These are phyloP conservation scores for Delichon dasypus DNA, from an alignment of 2,797 vertebrate species.

Conservation along the genomic window DNA sequence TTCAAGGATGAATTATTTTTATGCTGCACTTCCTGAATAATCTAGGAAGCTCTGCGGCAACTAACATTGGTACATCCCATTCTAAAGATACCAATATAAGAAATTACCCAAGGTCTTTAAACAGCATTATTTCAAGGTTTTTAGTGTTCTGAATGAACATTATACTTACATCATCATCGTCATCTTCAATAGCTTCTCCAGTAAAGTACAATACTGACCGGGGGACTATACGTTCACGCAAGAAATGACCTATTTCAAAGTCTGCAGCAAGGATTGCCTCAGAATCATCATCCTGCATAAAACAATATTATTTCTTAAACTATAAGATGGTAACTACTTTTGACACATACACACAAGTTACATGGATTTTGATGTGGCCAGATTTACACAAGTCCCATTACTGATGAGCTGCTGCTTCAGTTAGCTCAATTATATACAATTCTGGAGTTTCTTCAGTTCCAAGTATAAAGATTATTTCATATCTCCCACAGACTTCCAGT, in stretches of 20 bases:
- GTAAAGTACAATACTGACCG: slow-evolving; percentile 97
- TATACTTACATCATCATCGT: slow-evolving; percentile 93
- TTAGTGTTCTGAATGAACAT: background rate
- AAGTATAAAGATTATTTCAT: background rate
- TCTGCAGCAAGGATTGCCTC: slow-evolving; percentile 95
- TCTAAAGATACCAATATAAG: background rate
- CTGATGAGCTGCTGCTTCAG: background rate
- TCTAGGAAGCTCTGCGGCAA: background rate
- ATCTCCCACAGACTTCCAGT: background rate
- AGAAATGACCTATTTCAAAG: slow-evolving; percentile 97
- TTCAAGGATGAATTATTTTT: background rate
- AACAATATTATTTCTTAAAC: background rate
- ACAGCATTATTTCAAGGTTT: background rate
- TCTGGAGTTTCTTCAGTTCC: background rate
- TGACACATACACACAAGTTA: background rate
- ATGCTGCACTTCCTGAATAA: background rate
- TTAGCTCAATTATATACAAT: background rate
- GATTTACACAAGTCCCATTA: background rate
- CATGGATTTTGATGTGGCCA: background rate
- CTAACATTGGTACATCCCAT: background rate
- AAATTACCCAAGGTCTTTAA: background rate
- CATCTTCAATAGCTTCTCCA: slow-evolving; percentile 98
- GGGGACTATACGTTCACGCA: slow-evolving; percentile 94
- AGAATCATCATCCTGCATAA: slow-evolving; percentile 90
- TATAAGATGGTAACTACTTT: background rate